A percentile compares a stretch with the other conserved stretches of the same genome.
Conservation (phyloP, 2,888 invertebrate species). For the Pammene fasciana region DNA sequence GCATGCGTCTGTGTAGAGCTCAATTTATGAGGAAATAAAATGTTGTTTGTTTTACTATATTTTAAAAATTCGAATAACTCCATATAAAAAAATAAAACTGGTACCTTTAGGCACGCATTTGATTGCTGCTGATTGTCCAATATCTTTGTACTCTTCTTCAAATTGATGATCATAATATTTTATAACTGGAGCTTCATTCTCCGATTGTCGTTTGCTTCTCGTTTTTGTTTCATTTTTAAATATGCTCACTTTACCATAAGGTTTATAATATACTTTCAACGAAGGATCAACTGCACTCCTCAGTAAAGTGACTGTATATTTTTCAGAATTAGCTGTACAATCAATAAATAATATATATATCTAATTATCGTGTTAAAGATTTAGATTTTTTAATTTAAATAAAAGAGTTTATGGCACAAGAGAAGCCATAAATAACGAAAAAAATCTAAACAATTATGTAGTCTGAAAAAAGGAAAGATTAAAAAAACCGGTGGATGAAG, state of each 20-base stretch:
- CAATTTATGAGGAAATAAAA: not conserved
- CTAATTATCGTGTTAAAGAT: not conserved
- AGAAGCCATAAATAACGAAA: no score
- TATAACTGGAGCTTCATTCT: slow-evolving; percentile 4
- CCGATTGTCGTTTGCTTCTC: not conserved
- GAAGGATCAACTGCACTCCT: slow-evolving; percentile 5
- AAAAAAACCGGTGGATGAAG: no score
- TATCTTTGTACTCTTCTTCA: slow-evolving; percentile 50
- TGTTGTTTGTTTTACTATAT: not conserved
- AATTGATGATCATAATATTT: not conserved
- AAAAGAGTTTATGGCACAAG: no score
- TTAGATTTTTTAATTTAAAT: not conserved
- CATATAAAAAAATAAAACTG: not conserved
- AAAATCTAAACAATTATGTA: no score
- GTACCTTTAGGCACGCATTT: slow-evolving; percentile 24
- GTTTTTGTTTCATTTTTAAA: not conserved
- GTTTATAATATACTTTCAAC: not conserved
- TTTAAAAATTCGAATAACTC: not conserved
- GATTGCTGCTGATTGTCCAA: slow-evolving; percentile 63
- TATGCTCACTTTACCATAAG: not conserved
- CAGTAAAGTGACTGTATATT: slow-evolving; percentile 7
- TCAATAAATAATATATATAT: not conserved
- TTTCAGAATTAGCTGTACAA: slow-evolving; percentile 2
- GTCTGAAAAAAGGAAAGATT: no score
- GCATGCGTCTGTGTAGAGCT: not conserved